Evolutionary conservation across 2,113 vertebrate genomes (phyloP), one percentile per base, ranked within the genome.

Genomic region (Bubo blakistoni): DNA sequence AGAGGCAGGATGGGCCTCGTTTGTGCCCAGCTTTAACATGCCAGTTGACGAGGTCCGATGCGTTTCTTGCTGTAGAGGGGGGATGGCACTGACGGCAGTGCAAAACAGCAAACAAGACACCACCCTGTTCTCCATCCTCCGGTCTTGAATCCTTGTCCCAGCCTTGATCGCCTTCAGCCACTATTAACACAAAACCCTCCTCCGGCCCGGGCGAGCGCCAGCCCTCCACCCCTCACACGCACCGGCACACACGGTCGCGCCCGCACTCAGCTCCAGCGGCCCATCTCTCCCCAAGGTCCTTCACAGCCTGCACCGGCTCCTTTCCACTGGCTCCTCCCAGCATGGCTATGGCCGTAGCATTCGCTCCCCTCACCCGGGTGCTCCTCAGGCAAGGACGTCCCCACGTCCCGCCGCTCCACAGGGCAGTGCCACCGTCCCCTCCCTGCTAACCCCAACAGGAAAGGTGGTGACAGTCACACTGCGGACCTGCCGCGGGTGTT

Each of bases 301-400:
- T 36, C 54, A 27, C 47, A 29, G 54, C 30, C 40, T 17, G 40
- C 2, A 1, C 7, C 6, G 1, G n/a, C 55, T 42, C 40, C 34
- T 46, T 54, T 34, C n/a, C 26, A 34, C 63, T 27, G 21, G 6
- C 65, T 36, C 51, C 44, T 46, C 71, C 27, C 1, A 0, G 49
- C 57, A 46, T 5, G 2, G 0, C 49, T 2, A 0, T 7, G 27
- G 32, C 19, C 55, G 10, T 17, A 9, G 72, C 8, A 4, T 16
- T 32, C 0, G 0, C 46, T 57, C 21, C 40, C 15, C 24, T 38
- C 40, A 7, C 11, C 17, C 61, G 17, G 44, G 14, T 11, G 14
- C 8, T 1, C 7, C 11, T 32, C 3, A 0, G 27, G 30, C 3
- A 0, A 32, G 57, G 47, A n/a, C 1, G 1, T 29, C 4, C 46